Base-by-base conservation (phyloP, 1,140 invertebrate genomes). In the Apis florea region DNA sequence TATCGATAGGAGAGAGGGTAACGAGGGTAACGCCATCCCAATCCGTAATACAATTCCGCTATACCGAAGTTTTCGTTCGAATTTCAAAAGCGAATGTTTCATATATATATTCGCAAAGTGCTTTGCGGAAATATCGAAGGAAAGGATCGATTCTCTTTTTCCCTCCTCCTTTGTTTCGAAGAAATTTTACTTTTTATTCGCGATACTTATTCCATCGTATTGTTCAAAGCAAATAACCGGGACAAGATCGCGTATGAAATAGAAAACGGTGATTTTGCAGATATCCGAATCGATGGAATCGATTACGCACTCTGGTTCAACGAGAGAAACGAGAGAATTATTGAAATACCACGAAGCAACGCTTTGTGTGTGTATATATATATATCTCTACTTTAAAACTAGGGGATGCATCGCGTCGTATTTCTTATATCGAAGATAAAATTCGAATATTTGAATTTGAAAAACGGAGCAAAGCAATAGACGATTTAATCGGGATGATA, bases 1-100 rank as follows among this genome's bases (percentile, higher is more conserved):
- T 77, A 69, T 77, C 19, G 73, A 70, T 56, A 64, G 31, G 31
- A 67, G 40, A 67, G 40, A 24, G 63, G n/a, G 54, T 74, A 49
- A 75, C 40, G n/a, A 64, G 19, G 24, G n/a, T n/a, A n/a, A n/a
- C 40, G 61, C 21, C 53, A 5, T 24, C 13, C 11, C 47, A 15
- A n/a, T n/a, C n/a, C n/a, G 58, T 5, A 53, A 58, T 54, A 24
- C 31, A 58, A 19, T 17, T 4, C 58, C 24, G 19, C 0, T 5
- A 3, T 47, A 9, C 6, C 6, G 13, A 12, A 40, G 68, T 24
- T 53, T 19, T 8, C 56, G 31, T 64, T 64, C 53, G n/a, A 75
- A 75, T 64, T 40, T 31, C 61, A 68, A 3, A n/a, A 19, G 19
- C 17, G n/a, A 31, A 13, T 13, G 19, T 4, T 19, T 11, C 12